Conservation (phyloP, 2,888 invertebrate species). For the Chydorus sphaericus region DNA sequence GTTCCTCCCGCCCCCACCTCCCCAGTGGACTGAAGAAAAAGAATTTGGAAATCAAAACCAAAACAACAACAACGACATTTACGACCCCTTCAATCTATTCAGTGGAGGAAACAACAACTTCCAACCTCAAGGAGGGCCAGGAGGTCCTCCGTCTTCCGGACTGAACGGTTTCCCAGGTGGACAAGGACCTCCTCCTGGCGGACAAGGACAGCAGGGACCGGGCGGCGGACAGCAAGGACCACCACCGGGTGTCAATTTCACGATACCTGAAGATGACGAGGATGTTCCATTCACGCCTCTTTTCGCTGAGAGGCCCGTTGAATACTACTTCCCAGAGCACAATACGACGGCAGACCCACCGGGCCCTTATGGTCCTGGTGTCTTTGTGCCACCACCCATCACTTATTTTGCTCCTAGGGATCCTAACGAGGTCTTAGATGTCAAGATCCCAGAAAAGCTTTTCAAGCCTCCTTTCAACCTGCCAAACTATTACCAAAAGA, state of each 20-base stretch:
- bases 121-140: not conserved
- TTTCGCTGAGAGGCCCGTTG: conserved; percentile 12
- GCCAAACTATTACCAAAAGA: conserved; percentile 8
- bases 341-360: conserved; percentile 13
- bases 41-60: not conserved
- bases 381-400: conserved; percentile 14
- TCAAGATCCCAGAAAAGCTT: not conserved
- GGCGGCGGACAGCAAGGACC: not conserved
- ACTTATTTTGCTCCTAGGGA: conserved; percentile 10
- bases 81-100: not conserved
- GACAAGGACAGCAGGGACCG: not conserved
- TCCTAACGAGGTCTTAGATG: not conserved
- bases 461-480: conserved; percentile 9
- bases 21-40: conserved; percentile 3
- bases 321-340: conserved; percentile 14
- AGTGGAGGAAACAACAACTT: not conserved
- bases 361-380: conserved; percentile 13
- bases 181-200: not conserved
- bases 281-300: conserved; percentile 11
- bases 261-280: conserved; percentile 1
- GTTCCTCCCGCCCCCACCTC: conserved; percentile 7
- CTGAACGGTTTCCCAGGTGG: not conserved
- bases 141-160: not conserved
- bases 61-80: not conserved
- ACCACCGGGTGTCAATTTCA: not conserved